Base-by-base conservation (phyloP, 1,140 invertebrate species). In the Thaumetopoea pityocampa region DNA sequence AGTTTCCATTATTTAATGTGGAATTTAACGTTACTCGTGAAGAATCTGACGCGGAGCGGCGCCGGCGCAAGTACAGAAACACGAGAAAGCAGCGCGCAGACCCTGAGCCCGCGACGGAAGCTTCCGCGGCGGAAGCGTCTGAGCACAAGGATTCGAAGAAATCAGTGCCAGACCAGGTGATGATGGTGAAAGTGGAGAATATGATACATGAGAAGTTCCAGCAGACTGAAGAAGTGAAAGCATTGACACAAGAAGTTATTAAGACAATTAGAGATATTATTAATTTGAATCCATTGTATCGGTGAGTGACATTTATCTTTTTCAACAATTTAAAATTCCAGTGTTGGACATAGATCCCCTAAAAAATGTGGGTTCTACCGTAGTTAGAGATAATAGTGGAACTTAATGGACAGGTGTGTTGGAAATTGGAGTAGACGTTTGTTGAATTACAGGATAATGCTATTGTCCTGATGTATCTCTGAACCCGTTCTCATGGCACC, bases 221-320 rank as follows among this genome's bases (percentile, higher is more conserved):
- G 51, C 93, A 93, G 76, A 98, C 93, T 7, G 95, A 97, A 76
- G 97, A 99, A 89, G 92, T 99, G 10, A 99, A 99, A 86, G 97
- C 98, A 2, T 70, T 99, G 24, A 98, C 96, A 0, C 96, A 98
- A 84, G 97, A 99, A 88, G 91, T 99, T 43, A 97, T 99, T 4
- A 98, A 99, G 85, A 99, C 98, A 0, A 98, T 99, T 28, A 87
- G 96, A 29, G 97, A 99, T 84, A 98, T 99, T 48, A 98, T 99
- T 40, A 92, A 93, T 40, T 89, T 99, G 85, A 99, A 99, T 89
- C 95, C 97, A 1, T 85, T 99, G 12, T 99, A 98, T 76, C 87
- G 87, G 88, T 88, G 42, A 58, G 53, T 37, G 30, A 23, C 32
- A 15, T 45, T 10, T 36, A 17, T 20, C 10, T 15, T 9, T 9